Conservation (phyloP, 2,797 vertebrate species). For the Periparus ater region DNA sequence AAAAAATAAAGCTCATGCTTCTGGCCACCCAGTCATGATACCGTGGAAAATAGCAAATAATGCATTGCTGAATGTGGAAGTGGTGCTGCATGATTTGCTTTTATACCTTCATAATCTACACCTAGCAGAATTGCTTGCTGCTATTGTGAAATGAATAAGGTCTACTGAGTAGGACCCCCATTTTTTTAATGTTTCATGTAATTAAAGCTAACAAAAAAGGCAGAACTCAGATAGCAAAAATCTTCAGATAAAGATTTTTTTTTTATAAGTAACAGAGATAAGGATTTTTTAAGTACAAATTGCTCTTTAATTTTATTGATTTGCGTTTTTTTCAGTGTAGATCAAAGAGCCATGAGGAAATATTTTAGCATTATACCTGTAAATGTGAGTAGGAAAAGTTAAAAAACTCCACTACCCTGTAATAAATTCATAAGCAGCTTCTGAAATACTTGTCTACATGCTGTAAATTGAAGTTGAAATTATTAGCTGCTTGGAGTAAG, state of each 20-base stretch:
- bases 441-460: background rate
- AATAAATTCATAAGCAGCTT: background rate
- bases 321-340: background rate
- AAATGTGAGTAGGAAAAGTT: background rate
- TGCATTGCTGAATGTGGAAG: background rate
- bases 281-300: background rate
- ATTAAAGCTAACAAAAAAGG: background rate
- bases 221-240: background rate
- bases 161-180: background rate
- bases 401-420: background rate
- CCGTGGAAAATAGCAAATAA: background rate
- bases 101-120: background rate
- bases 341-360: background rate
- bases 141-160: background rate
- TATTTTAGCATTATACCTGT: background rate
- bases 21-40: background rate
- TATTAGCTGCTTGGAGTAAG: background rate
- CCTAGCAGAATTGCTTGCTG: background rate
- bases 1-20: background rate
- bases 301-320: background rate
- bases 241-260: background rate
- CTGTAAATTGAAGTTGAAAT: background rate
- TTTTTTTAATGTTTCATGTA: background rate
- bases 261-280: background rate
- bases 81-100: background rate